phyloP scores from a whole-genome alignment of 2,113 vertebrate genomes.

The Rhynchomys soricoides region DNA sequence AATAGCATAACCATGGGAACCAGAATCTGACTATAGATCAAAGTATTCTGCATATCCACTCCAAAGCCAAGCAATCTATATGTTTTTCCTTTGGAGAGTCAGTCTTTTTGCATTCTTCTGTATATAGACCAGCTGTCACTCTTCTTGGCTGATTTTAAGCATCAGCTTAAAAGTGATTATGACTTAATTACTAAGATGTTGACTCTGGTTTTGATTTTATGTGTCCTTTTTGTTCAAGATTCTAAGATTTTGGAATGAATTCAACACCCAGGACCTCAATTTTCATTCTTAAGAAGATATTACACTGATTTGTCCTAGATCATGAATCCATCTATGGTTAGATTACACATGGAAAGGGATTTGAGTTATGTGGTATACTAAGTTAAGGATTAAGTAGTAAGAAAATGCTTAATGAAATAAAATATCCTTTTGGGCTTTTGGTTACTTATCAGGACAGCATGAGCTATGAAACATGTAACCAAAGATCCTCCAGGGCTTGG shows the following conservation, averaged over 20 bases:
- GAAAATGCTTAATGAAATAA: slow-evolving; percentile 22
- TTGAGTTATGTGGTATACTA: slow-evolving; percentile 39
- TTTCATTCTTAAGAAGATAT: slow-evolving; percentile 41
- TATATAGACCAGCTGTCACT: not conserved
- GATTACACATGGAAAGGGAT: not conserved
- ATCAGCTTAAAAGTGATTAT: not conserved
- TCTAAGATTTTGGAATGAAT: not conserved
- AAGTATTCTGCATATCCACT: not conserved
- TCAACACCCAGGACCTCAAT: slow-evolving; percentile 9
- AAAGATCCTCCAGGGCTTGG: slow-evolving; percentile 45
- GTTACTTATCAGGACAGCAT: not conserved
- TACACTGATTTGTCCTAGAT: not conserved
- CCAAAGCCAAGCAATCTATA: not conserved
- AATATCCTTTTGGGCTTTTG: slow-evolving; percentile 34
- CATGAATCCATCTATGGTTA: not conserved
- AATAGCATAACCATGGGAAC: not conserved
- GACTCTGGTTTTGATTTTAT: slow-evolving; percentile 36
- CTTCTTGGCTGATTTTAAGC: not conserved
- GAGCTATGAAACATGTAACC: not conserved
- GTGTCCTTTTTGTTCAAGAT: slow-evolving; percentile 37
- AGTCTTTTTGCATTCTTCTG: not conserved
- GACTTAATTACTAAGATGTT: slow-evolving; percentile 23
- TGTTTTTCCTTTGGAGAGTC: not conserved
- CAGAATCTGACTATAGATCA: not conserved
- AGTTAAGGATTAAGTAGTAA: slow-evolving; percentile 42